Conservation (phyloP, 2,888 invertebrate genomes). For the Drosophila mimica region DNA sequence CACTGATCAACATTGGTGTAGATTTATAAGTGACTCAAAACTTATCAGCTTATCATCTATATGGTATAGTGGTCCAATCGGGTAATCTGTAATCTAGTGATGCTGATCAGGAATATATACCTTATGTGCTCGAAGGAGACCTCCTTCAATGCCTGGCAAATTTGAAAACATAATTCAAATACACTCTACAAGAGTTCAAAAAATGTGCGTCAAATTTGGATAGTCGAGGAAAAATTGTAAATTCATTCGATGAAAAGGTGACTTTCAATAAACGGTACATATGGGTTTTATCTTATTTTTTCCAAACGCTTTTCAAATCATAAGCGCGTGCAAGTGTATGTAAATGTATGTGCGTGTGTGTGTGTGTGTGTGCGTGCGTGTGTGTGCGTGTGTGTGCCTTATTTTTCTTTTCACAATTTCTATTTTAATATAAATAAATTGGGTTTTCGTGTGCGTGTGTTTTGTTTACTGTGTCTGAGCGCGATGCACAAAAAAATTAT, state of each 20-base stretch:
- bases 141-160: background rate
- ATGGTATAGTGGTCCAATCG: background rate
- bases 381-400: conserved; percentile 7
- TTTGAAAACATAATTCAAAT: background rate
- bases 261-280: background rate
- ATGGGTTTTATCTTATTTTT: background rate
- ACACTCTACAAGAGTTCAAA: background rate
- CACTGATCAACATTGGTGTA: no score
- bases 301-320: conserved; percentile 9
- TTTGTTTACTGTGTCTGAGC: conserved; percentile 6
- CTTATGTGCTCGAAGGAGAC: background rate
- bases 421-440: conserved; percentile 46
- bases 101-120: background rate
- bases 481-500: conserved; percentile 63
- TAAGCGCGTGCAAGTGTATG: conserved; percentile 4
- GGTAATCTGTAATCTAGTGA: background rate
- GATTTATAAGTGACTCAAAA: background rate
- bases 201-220: background rate
- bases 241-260: background rate
- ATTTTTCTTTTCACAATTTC: conserved; percentile 41
- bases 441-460: conserved; percentile 3
- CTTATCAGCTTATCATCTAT: background rate
- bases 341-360: background rate
- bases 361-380: background rate
- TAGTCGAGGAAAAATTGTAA: background rate